Conservation (phyloP, 2,888 invertebrate species). For the Pristionchus mayeri region DNA sequence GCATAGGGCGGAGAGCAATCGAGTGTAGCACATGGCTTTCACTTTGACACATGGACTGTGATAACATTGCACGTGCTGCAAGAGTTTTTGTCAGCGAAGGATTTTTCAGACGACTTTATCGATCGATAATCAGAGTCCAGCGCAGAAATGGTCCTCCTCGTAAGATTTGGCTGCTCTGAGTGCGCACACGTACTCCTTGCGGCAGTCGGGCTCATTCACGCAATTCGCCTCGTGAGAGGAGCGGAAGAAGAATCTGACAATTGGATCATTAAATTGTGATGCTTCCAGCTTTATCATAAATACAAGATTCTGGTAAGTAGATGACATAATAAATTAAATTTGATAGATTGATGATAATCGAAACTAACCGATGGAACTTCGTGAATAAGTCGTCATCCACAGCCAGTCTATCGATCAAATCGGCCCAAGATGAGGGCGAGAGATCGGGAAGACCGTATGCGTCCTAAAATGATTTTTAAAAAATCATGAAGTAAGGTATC, state of each 20-base stretch:
- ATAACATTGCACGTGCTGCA: no score
- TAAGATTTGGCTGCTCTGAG: slow-evolving; percentile 31
- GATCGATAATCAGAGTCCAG: no score
- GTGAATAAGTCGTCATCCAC: slow-evolving; percentile 60
- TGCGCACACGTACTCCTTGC: slow-evolving; percentile 31
- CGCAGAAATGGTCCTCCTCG: slow-evolving; percentile 39
- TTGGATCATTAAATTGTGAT: no score
- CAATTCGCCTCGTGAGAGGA: slow-evolving; percentile 14
- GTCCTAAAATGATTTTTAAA: no score
- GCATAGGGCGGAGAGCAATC: neutral
- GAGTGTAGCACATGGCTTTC: neutral
- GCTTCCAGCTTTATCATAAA: no score
- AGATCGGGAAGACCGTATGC: slow-evolving; percentile 66
- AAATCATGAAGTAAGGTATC: slow-evolving; percentile 51
- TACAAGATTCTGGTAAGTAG: no score
- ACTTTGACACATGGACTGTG: neutral
- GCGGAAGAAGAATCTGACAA: slow-evolving; percentile 24
- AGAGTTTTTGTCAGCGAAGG: no score
- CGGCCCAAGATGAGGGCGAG: slow-evolving; percentile 67
- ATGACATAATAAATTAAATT: no score
- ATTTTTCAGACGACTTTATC: no score
- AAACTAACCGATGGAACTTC: slow-evolving; percentile 60
- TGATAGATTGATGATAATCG: no score
- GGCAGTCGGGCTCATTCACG: neutral
- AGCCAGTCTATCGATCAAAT: slow-evolving; percentile 61